Conservation (phyloP, 2,797 vertebrate genomes). For the Chanos chanos region DNA sequence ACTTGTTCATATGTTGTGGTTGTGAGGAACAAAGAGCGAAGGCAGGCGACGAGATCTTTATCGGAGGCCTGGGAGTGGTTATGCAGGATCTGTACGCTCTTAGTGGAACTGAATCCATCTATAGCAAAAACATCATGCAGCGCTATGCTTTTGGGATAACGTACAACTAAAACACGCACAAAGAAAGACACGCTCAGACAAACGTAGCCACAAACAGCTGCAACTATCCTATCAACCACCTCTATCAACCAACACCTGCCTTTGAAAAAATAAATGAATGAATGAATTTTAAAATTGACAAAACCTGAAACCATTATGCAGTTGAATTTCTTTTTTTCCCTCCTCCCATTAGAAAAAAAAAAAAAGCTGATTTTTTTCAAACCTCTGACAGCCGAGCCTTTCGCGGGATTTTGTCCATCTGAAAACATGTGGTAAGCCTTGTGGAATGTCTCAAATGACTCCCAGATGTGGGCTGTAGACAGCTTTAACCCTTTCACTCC, state of each 20-base stretch:
- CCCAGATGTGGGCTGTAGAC: slow-evolving; percentile 81
- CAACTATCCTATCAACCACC: slow-evolving; percentile 2
- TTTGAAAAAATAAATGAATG: slow-evolving; percentile 59
- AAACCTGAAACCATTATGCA: slow-evolving; percentile 9
- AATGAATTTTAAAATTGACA: slow-evolving; percentile 57
- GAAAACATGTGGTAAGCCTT: slow-evolving; percentile 83
- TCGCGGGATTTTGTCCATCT: slow-evolving; percentile 79
- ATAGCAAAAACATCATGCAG: background rate
- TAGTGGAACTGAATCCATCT: slow-evolving; percentile 47
- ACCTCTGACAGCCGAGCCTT: slow-evolving; percentile 73
- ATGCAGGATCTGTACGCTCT: slow-evolving; percentile 46
- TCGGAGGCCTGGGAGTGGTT: slow-evolving; percentile 64
- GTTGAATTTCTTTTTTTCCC: slow-evolving; percentile 51
- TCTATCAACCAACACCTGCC: slow-evolving; percentile 51
- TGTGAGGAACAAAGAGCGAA: slow-evolving; percentile 50
- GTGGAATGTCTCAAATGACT: slow-evolving; percentile 82
- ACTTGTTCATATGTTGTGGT: slow-evolving; percentile 38
- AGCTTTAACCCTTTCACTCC: slow-evolving; percentile 74
- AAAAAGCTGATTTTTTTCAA: slow-evolving; percentile 67
- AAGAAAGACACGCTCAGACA: slow-evolving; percentile 5
- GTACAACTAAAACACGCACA: background rate
- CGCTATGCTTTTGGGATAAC: slow-evolving; percentile 15
- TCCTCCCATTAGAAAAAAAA: slow-evolving; percentile 42
- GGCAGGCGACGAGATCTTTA: slow-evolving; percentile 54
- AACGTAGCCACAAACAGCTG: slow-evolving; percentile 30